Percentiles rank a stretch among this genome's conserved stretches.
Evolutionary conservation across 2,797 vertebrate species (phyloP).

Genomic region (Echeneis naucrates): DNA sequence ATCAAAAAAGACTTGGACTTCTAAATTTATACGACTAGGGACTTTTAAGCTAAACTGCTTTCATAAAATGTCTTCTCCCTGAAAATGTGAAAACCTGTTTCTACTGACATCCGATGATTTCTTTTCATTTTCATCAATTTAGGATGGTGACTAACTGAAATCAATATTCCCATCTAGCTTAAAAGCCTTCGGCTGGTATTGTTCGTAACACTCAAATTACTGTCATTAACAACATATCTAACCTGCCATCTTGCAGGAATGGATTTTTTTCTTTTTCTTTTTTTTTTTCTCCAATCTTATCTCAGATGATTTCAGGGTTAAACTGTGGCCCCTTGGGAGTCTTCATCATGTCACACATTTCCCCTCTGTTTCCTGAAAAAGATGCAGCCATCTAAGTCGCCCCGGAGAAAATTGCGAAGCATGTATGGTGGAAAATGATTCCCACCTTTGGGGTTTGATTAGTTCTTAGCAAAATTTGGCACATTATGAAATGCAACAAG

Average conservation of each 20-base stretch:
- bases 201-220: no score
- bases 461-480: slow-evolving; percentile 15
- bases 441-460: slow-evolving; percentile 40
- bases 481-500: slow-evolving; percentile 34
- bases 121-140: no score
- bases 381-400: slow-evolving; percentile 3
- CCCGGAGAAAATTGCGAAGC: slow-evolving; percentile 31
- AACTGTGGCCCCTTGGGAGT: slow-evolving; percentile 10
- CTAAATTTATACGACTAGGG: no score
- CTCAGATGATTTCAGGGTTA: slow-evolving; percentile 18
- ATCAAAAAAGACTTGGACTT: no score
- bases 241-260: no score
- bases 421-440: slow-evolving; percentile 40
- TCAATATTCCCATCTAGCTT: no score
- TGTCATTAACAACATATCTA: no score
- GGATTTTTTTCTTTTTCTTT: no score
- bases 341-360: slow-evolving; percentile 6
- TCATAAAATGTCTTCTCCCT: not conserved
- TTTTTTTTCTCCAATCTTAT: no score
- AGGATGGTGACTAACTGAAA: no score
- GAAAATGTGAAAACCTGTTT: not conserved
- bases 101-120: no score
- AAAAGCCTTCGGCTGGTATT: no score
- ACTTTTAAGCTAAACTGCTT: not conserved
- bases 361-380: slow-evolving; percentile 3